Percentiles rank a stretch among this genome's conserved stretches.
Evolutionary conservation across 2,797 vertebrate species (phyloP).

Genomic region (Molothrus aeneus): DNA sequence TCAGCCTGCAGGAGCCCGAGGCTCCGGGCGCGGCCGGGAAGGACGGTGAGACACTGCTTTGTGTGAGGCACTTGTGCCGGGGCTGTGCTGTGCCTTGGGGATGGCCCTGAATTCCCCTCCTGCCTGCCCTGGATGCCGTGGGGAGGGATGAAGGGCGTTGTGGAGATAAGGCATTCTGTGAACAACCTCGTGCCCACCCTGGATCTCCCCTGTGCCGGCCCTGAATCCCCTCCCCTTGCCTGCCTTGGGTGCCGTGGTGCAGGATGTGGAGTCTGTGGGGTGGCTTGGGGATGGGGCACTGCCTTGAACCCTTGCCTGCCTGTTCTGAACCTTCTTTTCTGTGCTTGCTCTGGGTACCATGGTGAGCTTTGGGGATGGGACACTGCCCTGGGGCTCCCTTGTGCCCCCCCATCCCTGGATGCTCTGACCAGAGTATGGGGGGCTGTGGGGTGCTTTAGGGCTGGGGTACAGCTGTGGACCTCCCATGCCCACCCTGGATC

Average conservation of each 20-base stretch:
- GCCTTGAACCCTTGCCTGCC: not conserved
- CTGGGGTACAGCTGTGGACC: not conserved
- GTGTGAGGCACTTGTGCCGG: not conserved
- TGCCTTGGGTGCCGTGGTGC: not conserved
- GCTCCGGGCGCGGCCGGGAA: not conserved
- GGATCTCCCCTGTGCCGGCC: not conserved
- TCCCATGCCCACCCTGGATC: not conserved
- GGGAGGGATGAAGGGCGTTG: not conserved
- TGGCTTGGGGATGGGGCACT: too few relatives aligned
- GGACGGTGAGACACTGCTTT: not conserved
- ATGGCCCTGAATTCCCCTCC: not conserved
- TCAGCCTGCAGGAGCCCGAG: constrained; percentile 66
- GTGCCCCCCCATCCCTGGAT: not conserved
- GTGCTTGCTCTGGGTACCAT: not conserved
- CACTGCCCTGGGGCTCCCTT: not conserved
- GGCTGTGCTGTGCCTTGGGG: not conserved
- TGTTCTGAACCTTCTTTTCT: too few relatives aligned
- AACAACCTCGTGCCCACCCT: not conserved
- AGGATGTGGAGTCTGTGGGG: too few relatives aligned
- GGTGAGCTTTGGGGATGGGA: not conserved
- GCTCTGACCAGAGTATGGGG: too few relatives aligned
- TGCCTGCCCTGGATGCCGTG: not conserved
- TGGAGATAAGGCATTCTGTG: not conserved
- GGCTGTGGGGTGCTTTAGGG: not conserved
- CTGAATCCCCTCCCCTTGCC: not conserved